Percentiles rank a stretch among this genome's conserved stretches.
Evolutionary conservation across 1,140 invertebrate genomes (phyloP).

Genomic region (Bombus soroeensis): DNA sequence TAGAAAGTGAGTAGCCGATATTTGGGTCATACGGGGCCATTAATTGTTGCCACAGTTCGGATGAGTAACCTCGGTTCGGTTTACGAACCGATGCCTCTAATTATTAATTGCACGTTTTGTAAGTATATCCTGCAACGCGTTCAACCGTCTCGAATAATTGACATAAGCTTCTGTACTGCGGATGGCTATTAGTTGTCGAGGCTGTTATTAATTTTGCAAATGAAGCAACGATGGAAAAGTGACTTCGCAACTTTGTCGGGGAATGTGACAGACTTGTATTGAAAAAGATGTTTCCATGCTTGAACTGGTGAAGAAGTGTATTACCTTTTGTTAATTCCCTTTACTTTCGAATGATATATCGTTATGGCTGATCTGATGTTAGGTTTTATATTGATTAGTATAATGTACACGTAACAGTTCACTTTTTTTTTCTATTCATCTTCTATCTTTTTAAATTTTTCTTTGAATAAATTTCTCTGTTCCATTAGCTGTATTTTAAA

Average conservation of each 20-base stretch:
- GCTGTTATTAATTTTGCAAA: background rate
- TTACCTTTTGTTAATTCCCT: background rate
- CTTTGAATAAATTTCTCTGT: background rate
- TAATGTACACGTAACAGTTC: background rate
- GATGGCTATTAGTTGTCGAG: background rate
- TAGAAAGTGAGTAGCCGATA: conserved; percentile 65
- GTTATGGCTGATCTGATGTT: background rate
- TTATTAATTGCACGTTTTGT: conserved; percentile 15
- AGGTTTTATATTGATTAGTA: too few species aligned
- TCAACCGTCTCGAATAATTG: conserved; percentile 6
- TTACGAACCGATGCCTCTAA: conserved; percentile 6
- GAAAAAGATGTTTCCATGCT: background rate
- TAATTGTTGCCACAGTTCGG: conserved; percentile 49
- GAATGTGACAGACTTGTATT: background rate
- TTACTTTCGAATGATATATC: background rate
- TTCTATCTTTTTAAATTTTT: background rate
- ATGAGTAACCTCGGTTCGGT: conserved; percentile 16
- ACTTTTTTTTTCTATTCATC: background rate
- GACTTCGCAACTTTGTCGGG: background rate
- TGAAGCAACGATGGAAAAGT: background rate
- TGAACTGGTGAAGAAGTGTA: background rate
- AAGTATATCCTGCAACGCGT: conserved; percentile 4
- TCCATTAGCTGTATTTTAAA: background rate
- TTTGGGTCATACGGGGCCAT: conserved; percentile 54
- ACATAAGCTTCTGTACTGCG: background rate